Evolutionary conservation across 2,113 vertebrate species (phyloP).

Genomic region (Limanda limanda): DNA sequence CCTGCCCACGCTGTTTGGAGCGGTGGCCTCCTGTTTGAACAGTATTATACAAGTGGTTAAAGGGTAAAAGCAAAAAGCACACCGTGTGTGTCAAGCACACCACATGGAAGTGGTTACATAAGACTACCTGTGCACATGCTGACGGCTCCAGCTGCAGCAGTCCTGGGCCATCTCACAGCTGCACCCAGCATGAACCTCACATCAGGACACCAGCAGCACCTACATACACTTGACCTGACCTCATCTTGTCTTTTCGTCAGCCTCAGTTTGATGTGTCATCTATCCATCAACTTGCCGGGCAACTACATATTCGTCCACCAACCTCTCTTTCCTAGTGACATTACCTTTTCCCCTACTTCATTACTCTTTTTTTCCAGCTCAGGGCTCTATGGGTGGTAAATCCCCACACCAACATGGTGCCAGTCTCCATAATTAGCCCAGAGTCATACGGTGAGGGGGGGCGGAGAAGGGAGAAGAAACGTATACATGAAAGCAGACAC

Average conservation of each 20-base stretch:
- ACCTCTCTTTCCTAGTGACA: neutral
- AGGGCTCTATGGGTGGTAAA: slow-evolving; percentile 49
- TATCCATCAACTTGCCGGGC: neutral
- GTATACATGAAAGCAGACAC: slow-evolving; percentile 19
- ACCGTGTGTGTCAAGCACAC: slow-evolving; percentile 32
- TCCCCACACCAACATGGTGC: slow-evolving; percentile 55
- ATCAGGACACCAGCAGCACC: slow-evolving; percentile 4
- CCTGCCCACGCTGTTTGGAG: slow-evolving; percentile 56
- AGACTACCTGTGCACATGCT: slow-evolving; percentile 65
- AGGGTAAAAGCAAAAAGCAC: slow-evolving; percentile 63
- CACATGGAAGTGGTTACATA: slow-evolving; percentile 64
- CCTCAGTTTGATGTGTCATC: neutral
- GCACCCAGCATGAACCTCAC: slow-evolving; percentile 30
- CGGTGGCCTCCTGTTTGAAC: slow-evolving; percentile 51
- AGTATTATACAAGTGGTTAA: slow-evolving; percentile 67
- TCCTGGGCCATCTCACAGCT: slow-evolving; percentile 22
- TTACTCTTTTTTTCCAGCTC: neutral
- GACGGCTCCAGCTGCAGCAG: slow-evolving; percentile 19
- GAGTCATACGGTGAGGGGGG: slow-evolving; percentile 1
- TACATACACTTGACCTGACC: slow-evolving; percentile 4
- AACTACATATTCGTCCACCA: neutral
- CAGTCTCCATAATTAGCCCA: slow-evolving; percentile 63
- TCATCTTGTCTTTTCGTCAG: neutral
- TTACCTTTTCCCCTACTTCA: slow-evolving; percentile 5
- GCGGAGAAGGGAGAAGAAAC: neutral